Evolutionary conservation across 2,888 invertebrate species (phyloP).

Genomic region (Pegoplata infirma): DNA sequence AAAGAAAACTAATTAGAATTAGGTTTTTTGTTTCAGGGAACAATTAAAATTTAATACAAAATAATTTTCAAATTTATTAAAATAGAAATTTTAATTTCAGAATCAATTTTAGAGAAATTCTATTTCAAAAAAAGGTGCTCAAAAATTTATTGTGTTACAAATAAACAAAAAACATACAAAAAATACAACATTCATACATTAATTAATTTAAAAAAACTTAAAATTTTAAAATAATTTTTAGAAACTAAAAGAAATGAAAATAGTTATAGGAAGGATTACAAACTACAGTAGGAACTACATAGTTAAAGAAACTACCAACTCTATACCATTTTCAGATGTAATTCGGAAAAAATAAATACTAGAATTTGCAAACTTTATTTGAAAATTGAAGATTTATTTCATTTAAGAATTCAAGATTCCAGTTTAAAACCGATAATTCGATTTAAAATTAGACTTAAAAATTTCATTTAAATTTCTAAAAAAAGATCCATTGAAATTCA

Average conservation of each 20-base stretch:
- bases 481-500: no score
- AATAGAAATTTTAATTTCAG: not conserved
- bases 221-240: not conserved
- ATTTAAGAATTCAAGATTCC: no score
- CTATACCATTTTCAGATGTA: not conserved
- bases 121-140: constrained; percentile 5
- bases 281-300: not conserved
- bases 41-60: constrained; percentile 62
- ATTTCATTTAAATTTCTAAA: no score
- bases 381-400: no score
- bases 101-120: not conserved
- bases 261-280: not conserved
- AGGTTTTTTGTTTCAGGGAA: constrained; percentile 49
- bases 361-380: no score
- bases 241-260: not conserved
- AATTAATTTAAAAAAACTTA: constrained; percentile 24
- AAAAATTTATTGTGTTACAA: constrained; percentile 39
- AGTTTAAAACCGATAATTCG: no score
- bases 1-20: constrained; percentile 14
- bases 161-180: constrained; percentile 10
- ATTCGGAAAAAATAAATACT: no score
- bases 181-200: constrained; percentile 36
- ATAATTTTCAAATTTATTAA: constrained; percentile 43
- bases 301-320: not conserved
- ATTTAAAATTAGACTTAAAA: no score